Conservation (phyloP, 2,113 vertebrate species). For the Protomyctophum bolini region DNA sequence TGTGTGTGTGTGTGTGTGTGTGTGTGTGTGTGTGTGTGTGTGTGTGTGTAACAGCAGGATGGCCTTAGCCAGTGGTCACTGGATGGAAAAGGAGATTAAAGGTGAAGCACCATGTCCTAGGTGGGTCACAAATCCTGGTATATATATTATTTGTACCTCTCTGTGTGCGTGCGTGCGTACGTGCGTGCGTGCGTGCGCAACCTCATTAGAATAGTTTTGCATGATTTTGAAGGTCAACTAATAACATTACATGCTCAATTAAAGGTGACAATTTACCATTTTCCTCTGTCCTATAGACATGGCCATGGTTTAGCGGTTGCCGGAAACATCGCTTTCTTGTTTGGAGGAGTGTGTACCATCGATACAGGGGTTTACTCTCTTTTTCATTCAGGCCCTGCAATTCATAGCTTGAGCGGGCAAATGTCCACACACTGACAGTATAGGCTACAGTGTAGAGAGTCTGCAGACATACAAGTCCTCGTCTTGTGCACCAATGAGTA, state of each 20-base stretch:
- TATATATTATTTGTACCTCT: not conserved
- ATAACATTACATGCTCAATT: not conserved
- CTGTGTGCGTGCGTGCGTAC: not conserved
- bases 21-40: slow-evolving; percentile 1
- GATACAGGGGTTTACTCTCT: slow-evolving; percentile 35
- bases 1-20: slow-evolving; percentile 24
- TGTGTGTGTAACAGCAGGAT: slow-evolving; percentile 37
- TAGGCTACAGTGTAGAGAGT: no score
- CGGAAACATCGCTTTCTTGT: slow-evolving; percentile 78
- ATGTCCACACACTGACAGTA: no score
- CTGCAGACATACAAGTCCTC: no score
- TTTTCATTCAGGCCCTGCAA: no score
- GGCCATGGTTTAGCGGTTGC: slow-evolving; percentile 74
- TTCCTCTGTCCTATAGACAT: slow-evolving; percentile 50
- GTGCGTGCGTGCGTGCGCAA: not conserved
- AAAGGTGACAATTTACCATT: not conserved
- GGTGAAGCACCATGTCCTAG: slow-evolving; percentile 71
- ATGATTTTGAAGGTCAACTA: no score
- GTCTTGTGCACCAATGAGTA: no score
- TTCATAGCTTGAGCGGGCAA: no score
- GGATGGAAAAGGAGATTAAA: slow-evolving; percentile 67
- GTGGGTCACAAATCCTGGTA: slow-evolving; percentile 40
- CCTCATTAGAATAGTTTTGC: not conserved
- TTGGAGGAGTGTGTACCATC: slow-evolving; percentile 72
- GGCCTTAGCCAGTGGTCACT: slow-evolving; percentile 78